phyloP scores from a whole-genome alignment of 2,888 invertebrate species.

The Matsumyia berberina region DNA sequence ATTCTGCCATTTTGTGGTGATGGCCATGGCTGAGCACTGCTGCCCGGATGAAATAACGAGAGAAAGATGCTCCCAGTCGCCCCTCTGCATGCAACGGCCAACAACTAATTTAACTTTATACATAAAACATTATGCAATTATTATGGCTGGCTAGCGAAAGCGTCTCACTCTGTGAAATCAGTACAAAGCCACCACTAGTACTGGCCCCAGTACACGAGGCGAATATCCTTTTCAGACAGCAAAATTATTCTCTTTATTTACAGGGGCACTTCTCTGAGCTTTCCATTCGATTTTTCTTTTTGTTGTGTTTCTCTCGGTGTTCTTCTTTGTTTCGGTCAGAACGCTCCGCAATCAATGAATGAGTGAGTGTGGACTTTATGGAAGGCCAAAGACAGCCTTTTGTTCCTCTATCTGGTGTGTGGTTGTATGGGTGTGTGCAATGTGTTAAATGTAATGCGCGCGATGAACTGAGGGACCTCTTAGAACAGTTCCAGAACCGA shows the following conservation, averaged over 20 bases:
- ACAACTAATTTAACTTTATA: conserved; percentile 73
- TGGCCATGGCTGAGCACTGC: background rate
- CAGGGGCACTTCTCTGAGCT: conserved; percentile 51
- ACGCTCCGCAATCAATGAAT: conserved; percentile 50
- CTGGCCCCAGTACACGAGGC: conserved; percentile 44
- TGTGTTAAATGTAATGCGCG: conserved; percentile 24
- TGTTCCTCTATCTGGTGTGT: conserved; percentile 40
- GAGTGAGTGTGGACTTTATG: conserved; percentile 58
- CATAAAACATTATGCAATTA: conserved; percentile 76
- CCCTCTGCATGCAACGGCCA: conserved; percentile 32
- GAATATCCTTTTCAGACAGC: conserved; percentile 68
- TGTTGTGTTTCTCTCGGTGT: conserved; percentile 37
- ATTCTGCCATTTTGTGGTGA: conserved; percentile 53
- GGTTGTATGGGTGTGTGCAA: background rate
- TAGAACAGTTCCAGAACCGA: conserved; percentile 6
- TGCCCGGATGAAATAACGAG: conserved; percentile 8
- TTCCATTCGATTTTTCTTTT: conserved; percentile 46
- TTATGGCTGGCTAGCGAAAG: conserved; percentile 58
- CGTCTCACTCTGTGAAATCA: conserved; percentile 59
- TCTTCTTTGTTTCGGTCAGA: conserved; percentile 49
- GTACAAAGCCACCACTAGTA: conserved; percentile 49
- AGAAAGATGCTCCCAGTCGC: conserved; percentile 51
- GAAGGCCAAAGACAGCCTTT: conserved; percentile 54
- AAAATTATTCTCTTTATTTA: conserved; percentile 66
- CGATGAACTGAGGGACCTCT: conserved; percentile 51